phyloP scores from a whole-genome alignment of 2,888 invertebrate genomes.

The Physocephala rufipes region DNA sequence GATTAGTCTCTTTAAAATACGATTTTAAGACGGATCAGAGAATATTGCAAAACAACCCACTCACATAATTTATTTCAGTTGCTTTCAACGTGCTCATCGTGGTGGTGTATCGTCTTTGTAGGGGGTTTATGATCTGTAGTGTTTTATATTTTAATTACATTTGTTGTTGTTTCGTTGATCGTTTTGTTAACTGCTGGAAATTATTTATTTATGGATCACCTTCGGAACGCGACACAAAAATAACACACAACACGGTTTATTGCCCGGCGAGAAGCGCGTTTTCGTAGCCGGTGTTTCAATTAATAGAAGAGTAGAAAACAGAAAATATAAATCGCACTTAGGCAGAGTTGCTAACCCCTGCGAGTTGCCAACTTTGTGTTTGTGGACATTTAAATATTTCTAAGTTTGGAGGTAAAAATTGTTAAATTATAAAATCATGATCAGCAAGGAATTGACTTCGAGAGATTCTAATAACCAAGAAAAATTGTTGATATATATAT shows the following conservation, averaged over 20 bases:
- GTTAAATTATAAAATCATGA: background rate
- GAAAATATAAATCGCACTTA: conserved; percentile 1
- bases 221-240: background rate
- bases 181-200: background rate
- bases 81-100: conserved; percentile 38
- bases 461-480: too few species aligned
- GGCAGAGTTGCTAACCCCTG: background rate
- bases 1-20: background rate
- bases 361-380: conserved; percentile 8
- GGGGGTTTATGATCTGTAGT: background rate
- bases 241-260: conserved; percentile 13
- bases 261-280: conserved; percentile 7
- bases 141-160: conserved; percentile 2
- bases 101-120: background rate
- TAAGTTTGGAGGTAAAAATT: background rate
- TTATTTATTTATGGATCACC: conserved; percentile 6
- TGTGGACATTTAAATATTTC: background rate
- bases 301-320: background rate
- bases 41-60: background rate
- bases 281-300: conserved; percentile 20
- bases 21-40: background rate
- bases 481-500: too few species aligned
- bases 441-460: too few species aligned
- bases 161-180: background rate
- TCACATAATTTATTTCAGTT: conserved; percentile 39